Base-by-base conservation (phyloP, 1,140 invertebrate genomes). In the Hirudo medicinalis region DNA sequence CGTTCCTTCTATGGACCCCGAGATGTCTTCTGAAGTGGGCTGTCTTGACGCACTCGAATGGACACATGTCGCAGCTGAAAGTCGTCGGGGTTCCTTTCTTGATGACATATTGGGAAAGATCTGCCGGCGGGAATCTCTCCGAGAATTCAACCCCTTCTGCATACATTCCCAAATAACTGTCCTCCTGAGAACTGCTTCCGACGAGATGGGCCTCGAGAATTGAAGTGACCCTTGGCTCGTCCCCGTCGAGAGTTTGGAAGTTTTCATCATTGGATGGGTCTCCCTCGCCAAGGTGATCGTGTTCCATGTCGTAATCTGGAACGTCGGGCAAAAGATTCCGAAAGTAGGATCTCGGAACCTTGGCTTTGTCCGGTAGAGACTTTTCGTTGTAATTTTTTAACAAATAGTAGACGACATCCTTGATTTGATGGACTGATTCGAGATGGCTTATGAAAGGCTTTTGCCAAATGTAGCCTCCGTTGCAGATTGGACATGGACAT, bases 11-110 rank as follows among this genome's bases (percentile, higher is more conserved):
- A n/a, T 72, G 60, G 13, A 36, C 67, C 32, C 25, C 57, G 13
- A 67, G 60, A 40, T 72, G 71, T n/a, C 67, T 57, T 43, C 53
- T 67, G 29, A 72, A 54, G 13, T 67, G 71, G n/a, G 57, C 66
- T 22, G 67, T 36, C 43, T 54, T 72, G 60, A 25, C 43, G 43
- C 60, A 67, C 25, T 67, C 40, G 22, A 72, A 72, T 8, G 63
- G 60, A 53, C 71, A 72, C 0, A 72, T 27, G 60, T 72, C 29
- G 43, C 71, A 72, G 71, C 49, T 53, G 63, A 67, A 72, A 25
- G 19, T 60, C 20, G 55, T 60, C 55, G 55, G 55, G 4, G 55
- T 60, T 8, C 55, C 55, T 60, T 60, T 60, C 55, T 60, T 60
- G 55, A 60, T 15, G 55, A 60, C 55, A 15, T 22, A 60, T 27